Evolutionary conservation across 2,113 vertebrate genomes (phyloP).

Genomic region (Neodontobutis hainanensis): DNA sequence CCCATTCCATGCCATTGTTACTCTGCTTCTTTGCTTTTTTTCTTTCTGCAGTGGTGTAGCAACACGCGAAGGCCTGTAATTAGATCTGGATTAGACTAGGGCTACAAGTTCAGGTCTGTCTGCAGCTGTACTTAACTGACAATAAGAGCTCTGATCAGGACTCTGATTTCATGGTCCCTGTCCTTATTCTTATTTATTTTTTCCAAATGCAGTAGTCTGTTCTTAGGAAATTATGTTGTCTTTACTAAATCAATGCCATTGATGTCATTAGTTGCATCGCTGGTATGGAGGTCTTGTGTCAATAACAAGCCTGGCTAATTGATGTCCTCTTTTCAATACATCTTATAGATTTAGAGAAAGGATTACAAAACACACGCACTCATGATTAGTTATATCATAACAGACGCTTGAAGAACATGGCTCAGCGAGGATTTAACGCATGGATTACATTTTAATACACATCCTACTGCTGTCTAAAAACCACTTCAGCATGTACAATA

Average conservation of each 20-base stretch:
- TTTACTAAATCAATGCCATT: too few relatives aligned
- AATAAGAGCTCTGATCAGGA: neutral
- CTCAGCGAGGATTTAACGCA: conserved; percentile 45
- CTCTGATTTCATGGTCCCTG: conserved; percentile 8
- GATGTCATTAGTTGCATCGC: too few relatives aligned
- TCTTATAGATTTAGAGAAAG: neutral
- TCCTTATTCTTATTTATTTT: neutral
- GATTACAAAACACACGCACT: neutral
- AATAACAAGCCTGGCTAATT: neutral
- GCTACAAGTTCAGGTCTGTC: conserved; percentile 10
- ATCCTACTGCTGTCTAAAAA: conserved; percentile 46
- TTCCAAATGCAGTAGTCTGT: too few relatives aligned
- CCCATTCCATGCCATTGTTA: conserved; percentile 43
- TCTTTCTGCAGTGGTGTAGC: neutral
- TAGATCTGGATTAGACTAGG: conserved; percentile 19
- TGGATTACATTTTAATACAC: conserved; percentile 62
- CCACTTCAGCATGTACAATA: conserved; percentile 46
- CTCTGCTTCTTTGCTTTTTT: conserved; percentile 2
- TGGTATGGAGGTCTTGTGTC: neutral
- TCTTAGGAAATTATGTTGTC: too few relatives aligned
- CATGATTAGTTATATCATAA: conserved; percentile 20
- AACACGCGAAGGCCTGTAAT: conserved; percentile 40
- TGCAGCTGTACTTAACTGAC: neutral
- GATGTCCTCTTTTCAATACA: neutral
- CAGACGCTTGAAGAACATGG: conserved; percentile 14